Evolutionary conservation across 2,888 invertebrate genomes (phyloP), one percentile per base, ranked within the genome.

Genomic region (Sylvicola fuscatus): DNA sequence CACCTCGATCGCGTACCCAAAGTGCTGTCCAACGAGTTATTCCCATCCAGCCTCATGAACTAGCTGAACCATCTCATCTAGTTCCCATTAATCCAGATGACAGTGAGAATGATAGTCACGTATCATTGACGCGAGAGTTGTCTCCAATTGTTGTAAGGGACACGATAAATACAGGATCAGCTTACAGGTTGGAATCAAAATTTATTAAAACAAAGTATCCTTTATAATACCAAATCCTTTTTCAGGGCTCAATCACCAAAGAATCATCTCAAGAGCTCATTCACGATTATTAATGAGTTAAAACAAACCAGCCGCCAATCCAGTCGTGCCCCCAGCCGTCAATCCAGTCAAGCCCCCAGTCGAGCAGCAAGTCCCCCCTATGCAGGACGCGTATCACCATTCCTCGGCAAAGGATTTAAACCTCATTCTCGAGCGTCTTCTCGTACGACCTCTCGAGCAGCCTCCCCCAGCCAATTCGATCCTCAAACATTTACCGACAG

Each of bases 271-370:
- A 65, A 72, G 50, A 64, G 71, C 6, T 71, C 75, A 3, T 78
- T 78, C 51, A 73, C 75, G 40, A 76, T 78, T 43, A 61, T 78
- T 38, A 64, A 70, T 11, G 72, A 73, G 42, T 51, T 60, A 34
- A 56, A 65, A 3, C 64, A 3, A 53, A 56, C 31, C 56, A 61
- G 12, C 66, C 69, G 11, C 58, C 64, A 5, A 29, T 27, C 35
- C 3, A 13, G 28, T 5, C 34, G 35, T 32, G 32, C 35, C 4
- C 12, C 34, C 1, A 31, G 14, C 31, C 12, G n/a, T n/a, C n/a
- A 73, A 42, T 51, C 60, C 34, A 56, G 65, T 3, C 64, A 3
- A 53, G 56, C 31, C 56, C 61, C n/a, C 66, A 69, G 11, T 58
- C 64, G 4, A 27, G 28, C 34, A 7, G 16, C 33, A 3, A 35